Evolutionary conservation across 1,140 invertebrate genomes (phyloP), one percentile per base, ranked within the genome.

Genomic region (Calliopsis andreniformis): DNA sequence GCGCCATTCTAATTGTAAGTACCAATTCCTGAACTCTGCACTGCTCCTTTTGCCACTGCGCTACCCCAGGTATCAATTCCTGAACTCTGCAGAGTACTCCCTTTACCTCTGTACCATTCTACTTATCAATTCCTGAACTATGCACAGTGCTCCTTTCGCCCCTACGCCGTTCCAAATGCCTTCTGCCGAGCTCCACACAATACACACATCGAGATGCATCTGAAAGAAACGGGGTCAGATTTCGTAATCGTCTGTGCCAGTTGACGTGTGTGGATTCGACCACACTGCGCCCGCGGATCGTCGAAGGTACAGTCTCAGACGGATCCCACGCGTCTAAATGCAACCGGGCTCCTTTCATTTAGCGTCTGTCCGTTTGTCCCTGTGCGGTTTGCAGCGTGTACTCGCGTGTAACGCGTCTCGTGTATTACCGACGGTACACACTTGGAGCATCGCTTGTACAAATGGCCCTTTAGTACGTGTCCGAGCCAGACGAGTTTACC

Each of bases 261-360:
- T 59, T 49, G 42, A 6, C 20, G 20, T n/a, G n/a, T n/a, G n/a
- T 16, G 18, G 23, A 43, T 35, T 61, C 61, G 43, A 43, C n/a
- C n/a, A 45, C 30, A 30, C 42, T 10, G 47, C 8, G 12, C 5
- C 45, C 49, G 14, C 47, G 56, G 25, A 53, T 32, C 43, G 53
- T 70, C 78, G 71, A 45, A 67, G 56, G 28, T 67, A 42, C 45
- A 51, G 58, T 28, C 61, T 61, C 71, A 69, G 64, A 67, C 62
- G 45, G 61, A 68, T 83, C 80, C 62, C 80, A 83, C 80, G 80
- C 68, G 59, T 80, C 72, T 77, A 77, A 83, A 77, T 67, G 73
- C 73, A 45, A n/a, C n/a, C 73, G 23, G 18, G 56, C 32, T 77
- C 78, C 78, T 77, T 80, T 72, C 78, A 79, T 77, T 35, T 76